Conservation (phyloP, 2,888 invertebrate species). For the Eristalis intricaria region DNA sequence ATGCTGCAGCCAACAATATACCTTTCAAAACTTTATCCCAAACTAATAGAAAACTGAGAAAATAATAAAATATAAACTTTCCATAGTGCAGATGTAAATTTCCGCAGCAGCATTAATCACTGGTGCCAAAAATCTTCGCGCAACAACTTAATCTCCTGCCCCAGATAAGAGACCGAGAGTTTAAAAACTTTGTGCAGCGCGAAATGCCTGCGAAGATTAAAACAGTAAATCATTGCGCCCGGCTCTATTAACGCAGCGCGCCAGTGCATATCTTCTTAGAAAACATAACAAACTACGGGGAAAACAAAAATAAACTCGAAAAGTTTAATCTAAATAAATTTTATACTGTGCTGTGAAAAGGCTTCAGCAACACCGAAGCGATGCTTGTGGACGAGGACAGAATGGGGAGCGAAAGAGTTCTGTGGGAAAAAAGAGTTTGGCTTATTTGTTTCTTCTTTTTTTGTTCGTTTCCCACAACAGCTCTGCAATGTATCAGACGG, state of each 20-base stretch:
- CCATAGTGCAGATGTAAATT: conserved; percentile 53
- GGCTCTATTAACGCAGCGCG: conserved; percentile 64
- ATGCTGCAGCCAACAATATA: conserved; percentile 14
- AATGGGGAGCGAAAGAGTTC: neutral
- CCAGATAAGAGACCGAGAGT: conserved; percentile 69
- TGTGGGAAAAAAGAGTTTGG: conserved; percentile 8
- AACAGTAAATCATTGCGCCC: conserved; percentile 66
- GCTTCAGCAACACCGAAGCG: conserved; percentile 44
- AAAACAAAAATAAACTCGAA: conserved; percentile 52
- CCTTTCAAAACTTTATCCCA: conserved; percentile 43
- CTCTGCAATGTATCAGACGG: conserved; percentile 3
- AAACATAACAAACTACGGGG: neutral
- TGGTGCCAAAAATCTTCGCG: conserved; percentile 68
- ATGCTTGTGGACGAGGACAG: neutral
- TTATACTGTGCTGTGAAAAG: conserved; percentile 58
- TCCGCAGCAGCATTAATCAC: conserved; percentile 63
- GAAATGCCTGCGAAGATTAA: conserved; percentile 69
- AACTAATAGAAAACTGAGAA: conserved; percentile 42
- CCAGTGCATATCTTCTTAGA: conserved; percentile 47
- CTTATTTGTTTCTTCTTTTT: neutral
- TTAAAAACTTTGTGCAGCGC: conserved; percentile 56
- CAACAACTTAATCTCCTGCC: conserved; percentile 70
- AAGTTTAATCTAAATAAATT: conserved; percentile 72
- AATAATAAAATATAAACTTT: conserved; percentile 59
- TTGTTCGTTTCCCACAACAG: neutral